Base-by-base conservation (phyloP, 2,797 vertebrate genomes). In the Lithobates sylvaticus region DNA sequence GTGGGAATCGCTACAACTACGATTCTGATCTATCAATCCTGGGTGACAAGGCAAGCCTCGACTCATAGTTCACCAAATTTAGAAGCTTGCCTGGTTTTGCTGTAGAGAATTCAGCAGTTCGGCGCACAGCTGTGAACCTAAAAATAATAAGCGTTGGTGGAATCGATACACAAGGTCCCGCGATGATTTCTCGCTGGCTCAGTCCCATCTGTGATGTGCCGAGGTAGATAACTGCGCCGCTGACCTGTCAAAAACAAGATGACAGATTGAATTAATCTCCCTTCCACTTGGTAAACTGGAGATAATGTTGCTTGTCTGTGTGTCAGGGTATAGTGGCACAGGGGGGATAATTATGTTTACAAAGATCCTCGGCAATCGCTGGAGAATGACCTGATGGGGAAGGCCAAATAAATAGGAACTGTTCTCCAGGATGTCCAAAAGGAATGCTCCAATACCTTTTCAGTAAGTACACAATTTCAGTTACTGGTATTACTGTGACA, bases 241-340 rank as follows among this genome's bases (percentile, higher is more conserved):
- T 82, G 79, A 86, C 85, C 85, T 86, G 79, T 82, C 74, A 82
- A 77, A 77, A 82, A 77, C 85, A 73, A 82, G 74, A 72, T 82
- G 79, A 76, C 85, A 82, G 47, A 86, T 82, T 77, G 54, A 77
- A 82, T 77, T 77, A 47, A 82, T 86, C 84, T 86, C 75, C 65
- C 34, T 81, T 81, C 72, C 73, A 76, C 78, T 81, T 71, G 73
- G 47, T 70, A 76, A 81, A 72, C 78, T 42, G 32, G 44, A 81
- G 54, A 86, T 81, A 76, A 77, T 82, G 80, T 72, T 34, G 50
- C 67, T 72, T 71, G 73, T 76, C 32, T 79, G 32, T 86, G 26
- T 86, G 72, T 65, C 64, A 76, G 79, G 34, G 16, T 32, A 54
- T 1, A 71, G 74, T 67, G 50, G 54, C 73, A 73, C 74, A 36